Evolutionary conservation across 2,797 vertebrate genomes (phyloP).

Genomic region (Neoniphon sammara): DNA sequence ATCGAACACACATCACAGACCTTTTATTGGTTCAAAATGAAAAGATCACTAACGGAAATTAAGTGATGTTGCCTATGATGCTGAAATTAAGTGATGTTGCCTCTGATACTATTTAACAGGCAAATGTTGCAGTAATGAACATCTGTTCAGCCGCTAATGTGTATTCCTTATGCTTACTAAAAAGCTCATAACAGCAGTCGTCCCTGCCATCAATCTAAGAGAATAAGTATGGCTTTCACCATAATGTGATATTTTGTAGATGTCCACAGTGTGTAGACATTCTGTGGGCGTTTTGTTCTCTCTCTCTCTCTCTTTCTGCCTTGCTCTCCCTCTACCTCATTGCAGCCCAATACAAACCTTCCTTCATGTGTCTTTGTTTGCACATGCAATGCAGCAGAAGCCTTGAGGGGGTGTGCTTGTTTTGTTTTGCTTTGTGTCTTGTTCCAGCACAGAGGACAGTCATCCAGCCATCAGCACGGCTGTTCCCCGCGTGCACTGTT

Average conservation of each 20-base stretch:
- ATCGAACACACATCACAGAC: slow-evolving; percentile 43
- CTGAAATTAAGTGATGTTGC: slow-evolving; percentile 52
- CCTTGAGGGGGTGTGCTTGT: slow-evolving; percentile 69
- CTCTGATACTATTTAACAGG: slow-evolving; percentile 60
- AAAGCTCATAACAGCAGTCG: slow-evolving; percentile 40
- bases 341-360: slow-evolving; percentile 50
- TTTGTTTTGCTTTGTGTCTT: slow-evolving; percentile 72
- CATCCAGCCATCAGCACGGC: slow-evolving; percentile 63
- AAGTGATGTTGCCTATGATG: slow-evolving; percentile 48
- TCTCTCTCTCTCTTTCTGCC: neutral
- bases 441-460: slow-evolving; percentile 67
- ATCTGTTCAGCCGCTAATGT: slow-evolving; percentile 70
- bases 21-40: slow-evolving; percentile 41
- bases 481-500: slow-evolving; percentile 70
- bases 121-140: slow-evolving; percentile 60
- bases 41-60: slow-evolving; percentile 63
- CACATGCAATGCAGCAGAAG: slow-evolving; percentile 67
- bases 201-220: slow-evolving; percentile 56
- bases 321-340: neutral
- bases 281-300: slow-evolving; percentile 56
- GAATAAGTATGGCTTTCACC: slow-evolving; percentile 58
- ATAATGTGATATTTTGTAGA: slow-evolving; percentile 53
- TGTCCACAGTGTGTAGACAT: slow-evolving; percentile 44
- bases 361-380: slow-evolving; percentile 65
- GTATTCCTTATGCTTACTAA: slow-evolving; percentile 65